Evolutionary conservation across 2,113 vertebrate species (phyloP), one percentile per base, ranked within the genome.

Genomic region (Hypocryptadius cinnamomeus): DNA sequence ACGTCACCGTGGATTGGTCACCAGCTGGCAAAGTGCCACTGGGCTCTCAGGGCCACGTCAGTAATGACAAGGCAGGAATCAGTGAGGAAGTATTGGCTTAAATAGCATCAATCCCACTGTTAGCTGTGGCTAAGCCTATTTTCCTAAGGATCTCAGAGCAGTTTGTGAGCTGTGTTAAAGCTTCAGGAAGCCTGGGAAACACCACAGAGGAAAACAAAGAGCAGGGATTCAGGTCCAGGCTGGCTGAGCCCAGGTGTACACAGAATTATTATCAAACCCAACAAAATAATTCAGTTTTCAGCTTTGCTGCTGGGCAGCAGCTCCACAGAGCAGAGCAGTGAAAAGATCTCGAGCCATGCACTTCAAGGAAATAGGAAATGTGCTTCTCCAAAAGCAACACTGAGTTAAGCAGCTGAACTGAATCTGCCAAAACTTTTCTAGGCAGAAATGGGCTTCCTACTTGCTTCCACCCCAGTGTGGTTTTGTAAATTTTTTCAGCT

Each of bases 71-170:
- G 51, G 84, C 63, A 89, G 80, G 42, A 89, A 84, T 14, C 5
- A 3, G 19, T 3, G 31, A 85, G 68, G 74, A 73, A 85, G n/a
- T 5, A 19, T 10, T 70, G 44, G 64, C 68, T 96, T 80, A 63
- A 93, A 92, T 2, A 88, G 50, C 77, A 60, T 51, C 90, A 84
- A 39, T 71, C 92, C 64, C 68, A 22, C 47, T 4, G 40, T 88
- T 57, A 74, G 71, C 88, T 94, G 80, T 59, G 64, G 45, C 68
- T 89, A 83, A 85, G 59, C 77, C 83, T 83, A 23, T 92, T 96
- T 84, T 78, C 69, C 88, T 47, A 42, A 86, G 88, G 85, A 89
- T 88, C 79, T 93, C 37, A 0, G 86, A 81, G 83, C 66, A 13
- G 50, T 89, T 65, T 12, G 22, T 20, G 70, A 72, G 76, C 83